Conservation (phyloP, 2,888 invertebrate genomes). For the Tillus elongatus region DNA sequence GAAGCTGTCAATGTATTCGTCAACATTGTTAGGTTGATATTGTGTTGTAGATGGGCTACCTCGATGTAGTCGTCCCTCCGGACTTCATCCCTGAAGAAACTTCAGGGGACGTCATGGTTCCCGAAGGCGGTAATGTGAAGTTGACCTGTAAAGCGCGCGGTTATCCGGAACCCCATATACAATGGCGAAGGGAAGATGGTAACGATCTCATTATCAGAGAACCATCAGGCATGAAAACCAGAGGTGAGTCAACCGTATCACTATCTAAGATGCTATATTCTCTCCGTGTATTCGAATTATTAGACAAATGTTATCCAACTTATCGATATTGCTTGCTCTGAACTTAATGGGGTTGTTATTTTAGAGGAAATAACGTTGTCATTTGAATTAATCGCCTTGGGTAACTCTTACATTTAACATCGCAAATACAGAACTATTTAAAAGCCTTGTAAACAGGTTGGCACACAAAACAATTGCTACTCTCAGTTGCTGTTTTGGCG, state of each 20-base stretch:
- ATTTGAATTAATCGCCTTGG: too few relatives aligned
- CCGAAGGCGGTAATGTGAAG: slow-evolving; percentile 67
- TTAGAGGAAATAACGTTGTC: too few relatives aligned
- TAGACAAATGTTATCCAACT: too few relatives aligned
- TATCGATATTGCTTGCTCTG: too few relatives aligned
- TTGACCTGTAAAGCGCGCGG: slow-evolving; percentile 67
- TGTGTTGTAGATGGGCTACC: slow-evolving; percentile 62
- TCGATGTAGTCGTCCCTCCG: slow-evolving; percentile 86
- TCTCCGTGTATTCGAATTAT: too few relatives aligned
- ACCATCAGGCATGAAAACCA: slow-evolving; percentile 45
- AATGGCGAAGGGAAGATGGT: slow-evolving; percentile 79
- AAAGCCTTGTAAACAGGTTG: too few relatives aligned
- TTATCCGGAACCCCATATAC: slow-evolving; percentile 68
- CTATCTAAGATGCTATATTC: too few relatives aligned
- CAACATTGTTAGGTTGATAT: slow-evolving; percentile 1
- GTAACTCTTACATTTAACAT: too few relatives aligned
- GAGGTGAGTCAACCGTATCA: slow-evolving; percentile 33
- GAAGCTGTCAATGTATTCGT: slow-evolving; percentile 14
- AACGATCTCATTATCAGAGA: slow-evolving; percentile 70
- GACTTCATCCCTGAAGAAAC: slow-evolving; percentile 80
- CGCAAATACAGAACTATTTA: too few relatives aligned
- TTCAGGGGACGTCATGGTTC: slow-evolving; percentile 81
- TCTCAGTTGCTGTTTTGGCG: too few relatives aligned
- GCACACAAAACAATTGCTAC: too few relatives aligned
- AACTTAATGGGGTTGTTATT: too few relatives aligned